Conservation (phyloP, 1,140 invertebrate genomes). For the Pseudomyrmex sp. region DNA sequence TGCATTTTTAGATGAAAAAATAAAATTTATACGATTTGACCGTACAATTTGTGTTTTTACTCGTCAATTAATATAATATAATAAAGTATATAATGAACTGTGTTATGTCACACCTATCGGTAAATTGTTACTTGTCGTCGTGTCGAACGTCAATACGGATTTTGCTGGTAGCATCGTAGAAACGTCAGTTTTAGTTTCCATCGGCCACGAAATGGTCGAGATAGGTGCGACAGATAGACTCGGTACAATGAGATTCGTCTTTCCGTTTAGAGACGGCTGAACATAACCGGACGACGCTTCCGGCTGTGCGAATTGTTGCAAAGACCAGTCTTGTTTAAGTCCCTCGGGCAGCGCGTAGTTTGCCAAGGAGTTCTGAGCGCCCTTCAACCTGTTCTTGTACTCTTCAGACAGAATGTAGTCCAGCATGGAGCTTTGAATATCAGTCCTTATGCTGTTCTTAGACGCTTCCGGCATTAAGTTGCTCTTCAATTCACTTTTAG, state of each 20-base stretch:
- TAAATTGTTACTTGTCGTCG: conserved; percentile 1
- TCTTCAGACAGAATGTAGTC: conserved; percentile 52
- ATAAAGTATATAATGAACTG: neutral
- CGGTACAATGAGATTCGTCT: conserved; percentile 58
- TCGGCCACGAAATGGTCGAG: conserved; percentile 66
- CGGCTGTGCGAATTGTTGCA: conserved; percentile 60
- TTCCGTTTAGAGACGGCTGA: conserved; percentile 44
- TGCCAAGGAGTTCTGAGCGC: conserved; percentile 47
- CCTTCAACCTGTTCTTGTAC: conserved; percentile 47
- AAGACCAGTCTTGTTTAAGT: conserved; percentile 28
- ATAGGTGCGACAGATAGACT: conserved; percentile 56
- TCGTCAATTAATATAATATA: neutral
- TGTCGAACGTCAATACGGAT: conserved; percentile 27
- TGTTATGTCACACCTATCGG: conserved; percentile 32
- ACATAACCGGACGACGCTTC: conserved; percentile 68
- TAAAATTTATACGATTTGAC: too few relatives aligned
- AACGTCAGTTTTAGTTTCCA: conserved; percentile 59
- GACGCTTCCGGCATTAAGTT: neutral
- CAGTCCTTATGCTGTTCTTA: conserved; percentile 27
- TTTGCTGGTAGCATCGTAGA: conserved; percentile 41
- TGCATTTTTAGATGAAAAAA: too few relatives aligned
- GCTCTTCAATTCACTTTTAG: conserved; percentile 19
- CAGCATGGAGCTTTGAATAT: conserved; percentile 5
- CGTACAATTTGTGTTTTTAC: neutral
- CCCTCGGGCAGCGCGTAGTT: conserved; percentile 53